Evolutionary conservation across 1,140 invertebrate genomes (phyloP), one percentile per base, ranked within the genome.

Genomic region (Panonychus citri): DNA sequence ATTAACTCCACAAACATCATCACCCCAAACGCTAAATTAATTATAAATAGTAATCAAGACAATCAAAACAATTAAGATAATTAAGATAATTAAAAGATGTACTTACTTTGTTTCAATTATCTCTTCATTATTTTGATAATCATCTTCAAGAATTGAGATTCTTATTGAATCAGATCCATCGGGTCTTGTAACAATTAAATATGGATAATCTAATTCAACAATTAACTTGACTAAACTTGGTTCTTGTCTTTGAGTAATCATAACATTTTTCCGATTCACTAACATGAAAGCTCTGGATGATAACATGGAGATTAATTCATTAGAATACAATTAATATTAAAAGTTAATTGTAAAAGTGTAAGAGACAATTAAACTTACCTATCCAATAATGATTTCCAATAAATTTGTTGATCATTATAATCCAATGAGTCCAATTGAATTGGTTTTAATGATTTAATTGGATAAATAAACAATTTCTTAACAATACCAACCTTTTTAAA

Each of bases 1-100:
- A 51, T 59, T 34, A 17, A 59, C n/a, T 17, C 57, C 57, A 51
- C 24, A 12, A n/a, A 39, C 19, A 19, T 24, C 17, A 7, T 46
- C n/a, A 24, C 42, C 42, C 42, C 42, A 46, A n/a, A 19, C 7
- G 17, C 42, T 46, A 24, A 40, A 40, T 12, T 12, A 12, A 40
- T n/a, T 40, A 10, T 12, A 40, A 40, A 12, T 40, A 10, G n/a
- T 12, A 10, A 12, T 12, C 39, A 40, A 10, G 24, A 7, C 5
- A 24, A 19, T 46, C 42, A 19, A 19, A 19, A 46, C n/a, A 24
- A n/a, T n/a, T n/a, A n/a, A n/a, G n/a, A n/a, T n/a, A n/a, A n/a
- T n/a, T n/a, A n/a, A n/a, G n/a, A n/a, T n/a, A 46, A 19, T n/a
- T 5, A 17, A 7, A 10, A n/a, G 7, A 19, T 7, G 7, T 46